These are phyloP conservation scores for Dioctria rufipes DNA, from an alignment of 2,888 invertebrate species.

Conservation along the genomic window DNA sequence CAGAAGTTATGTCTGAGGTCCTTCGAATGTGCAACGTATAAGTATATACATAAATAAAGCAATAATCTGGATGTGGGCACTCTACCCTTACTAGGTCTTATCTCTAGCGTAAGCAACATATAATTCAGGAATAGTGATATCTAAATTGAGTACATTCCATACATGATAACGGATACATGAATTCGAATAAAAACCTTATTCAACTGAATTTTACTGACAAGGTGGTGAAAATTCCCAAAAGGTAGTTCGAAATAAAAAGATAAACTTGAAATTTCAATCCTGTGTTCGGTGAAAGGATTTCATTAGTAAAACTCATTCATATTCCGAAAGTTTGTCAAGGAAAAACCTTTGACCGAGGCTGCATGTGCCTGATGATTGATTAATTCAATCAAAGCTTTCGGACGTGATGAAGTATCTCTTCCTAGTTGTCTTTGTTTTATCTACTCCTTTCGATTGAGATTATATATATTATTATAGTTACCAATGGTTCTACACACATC, in stretches of 20 bases:
- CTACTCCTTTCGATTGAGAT: too few species aligned
- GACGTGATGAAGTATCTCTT: conserved; percentile 55
- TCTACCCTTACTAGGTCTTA: not conserved
- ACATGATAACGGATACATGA: not conserved
- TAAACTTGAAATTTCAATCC: conserved; percentile 31
- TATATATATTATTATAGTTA: too few species aligned
- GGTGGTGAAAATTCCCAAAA: not conserved
- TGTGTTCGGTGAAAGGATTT: conserved; percentile 41
- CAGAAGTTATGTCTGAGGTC: conserved; percentile 17
- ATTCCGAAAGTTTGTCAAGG: conserved; percentile 49
- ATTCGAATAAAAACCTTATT: conserved; percentile 25
- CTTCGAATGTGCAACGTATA: conserved; percentile 14
- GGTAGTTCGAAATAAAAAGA: conserved; percentile 25
- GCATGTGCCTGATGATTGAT: conserved; percentile 45
- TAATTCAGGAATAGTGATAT: conserved; percentile 2
- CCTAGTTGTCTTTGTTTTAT: conserved; percentile 23
- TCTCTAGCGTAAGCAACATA: not conserved
- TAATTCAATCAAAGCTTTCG: conserved; percentile 56
- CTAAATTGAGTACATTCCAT: not conserved
- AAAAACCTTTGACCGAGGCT: conserved; percentile 50
- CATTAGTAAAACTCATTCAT: conserved; percentile 50
- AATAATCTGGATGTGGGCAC: conserved; percentile 24
- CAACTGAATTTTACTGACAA: not conserved
- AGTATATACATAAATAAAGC: conserved; percentile 30
- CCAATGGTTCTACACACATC: too few species aligned